Base-by-base conservation (phyloP, 2,888 invertebrate species). In the Apodemia zela region DNA sequence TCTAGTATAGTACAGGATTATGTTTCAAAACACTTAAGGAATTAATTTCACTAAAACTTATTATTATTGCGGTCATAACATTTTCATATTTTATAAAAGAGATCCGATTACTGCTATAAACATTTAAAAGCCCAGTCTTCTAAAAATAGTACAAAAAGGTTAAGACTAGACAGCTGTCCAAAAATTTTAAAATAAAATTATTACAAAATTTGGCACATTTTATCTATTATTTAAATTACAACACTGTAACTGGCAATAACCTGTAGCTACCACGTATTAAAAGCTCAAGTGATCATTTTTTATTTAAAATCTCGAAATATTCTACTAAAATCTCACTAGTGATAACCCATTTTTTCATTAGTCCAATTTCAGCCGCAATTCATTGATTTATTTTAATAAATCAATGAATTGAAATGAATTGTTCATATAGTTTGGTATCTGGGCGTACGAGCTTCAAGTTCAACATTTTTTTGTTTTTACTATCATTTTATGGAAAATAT, bases 201-300 rank as follows among this genome's bases (percentile, higher is more conserved):
- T 64, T 63, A 66, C 35, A 65, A 63, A 67, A 29, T 67, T 69
- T 69, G 69, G 69, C 69, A 69, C 69, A 63, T 59, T n/a, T 15
- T 13, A 3, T 3, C 38, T 38, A 17, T 42, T 35, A 17, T 15
- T 21, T 25, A 42, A 42, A 18, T 13, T 42, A 42, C 15, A 59
- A 35, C 35, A 61, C 13, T 25, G 21, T n/a, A n/a, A n/a, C n/a
- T n/a, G n/a, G 51, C 11, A 21, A 25, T 49, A 18, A 51, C 25
- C 6, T 11, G 11, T 51, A 51, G 21, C 10, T 21, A 51, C 42
- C 13, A 42, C 15, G 42, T 42, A 42, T 15, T 42, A 42, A 42
- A 42, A 42, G 4, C 42, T 42, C 13, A 51, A 13, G 18, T 25
- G 21, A 4, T 51, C 13, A 13, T 54, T 54, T 11, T 18, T 10